phyloP scores from a whole-genome alignment of 2,888 invertebrate genomes.

The Cantharis rufa region DNA sequence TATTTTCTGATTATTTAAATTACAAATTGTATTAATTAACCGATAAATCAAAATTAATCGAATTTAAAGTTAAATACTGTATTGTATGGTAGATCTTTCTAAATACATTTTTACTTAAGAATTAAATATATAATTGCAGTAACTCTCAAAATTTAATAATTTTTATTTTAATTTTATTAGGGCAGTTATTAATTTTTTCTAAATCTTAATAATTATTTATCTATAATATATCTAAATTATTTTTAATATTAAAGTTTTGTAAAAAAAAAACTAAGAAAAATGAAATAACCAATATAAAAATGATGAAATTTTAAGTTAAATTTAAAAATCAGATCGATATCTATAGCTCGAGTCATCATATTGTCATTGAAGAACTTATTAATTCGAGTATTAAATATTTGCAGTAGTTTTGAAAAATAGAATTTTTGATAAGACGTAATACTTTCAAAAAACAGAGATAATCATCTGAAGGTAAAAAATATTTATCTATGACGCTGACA shows the following conservation, averaged over 20 bases:
- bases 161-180: no score
- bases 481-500: background rate
- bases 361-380: background rate
- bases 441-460: background rate
- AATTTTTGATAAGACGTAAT: background rate
- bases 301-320: background rate
- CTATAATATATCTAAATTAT: no score
- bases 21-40: background rate
- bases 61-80: no score
- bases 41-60: background rate
- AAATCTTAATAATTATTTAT: no score
- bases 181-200: no score
- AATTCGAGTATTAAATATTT: background rate
- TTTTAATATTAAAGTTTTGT: no score
- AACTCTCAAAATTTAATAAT: background rate
- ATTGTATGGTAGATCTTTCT: no score
- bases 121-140: background rate
- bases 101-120: background rate
- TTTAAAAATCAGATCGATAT: background rate
- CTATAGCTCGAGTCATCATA: background rate
- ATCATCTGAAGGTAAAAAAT: background rate
- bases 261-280: background rate
- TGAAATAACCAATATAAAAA: background rate
- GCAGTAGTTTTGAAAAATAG: background rate
- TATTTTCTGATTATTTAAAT: background rate